phyloP scores from a whole-genome alignment of 2,888 invertebrate genomes.

The Orgyia antiqua region DNA sequence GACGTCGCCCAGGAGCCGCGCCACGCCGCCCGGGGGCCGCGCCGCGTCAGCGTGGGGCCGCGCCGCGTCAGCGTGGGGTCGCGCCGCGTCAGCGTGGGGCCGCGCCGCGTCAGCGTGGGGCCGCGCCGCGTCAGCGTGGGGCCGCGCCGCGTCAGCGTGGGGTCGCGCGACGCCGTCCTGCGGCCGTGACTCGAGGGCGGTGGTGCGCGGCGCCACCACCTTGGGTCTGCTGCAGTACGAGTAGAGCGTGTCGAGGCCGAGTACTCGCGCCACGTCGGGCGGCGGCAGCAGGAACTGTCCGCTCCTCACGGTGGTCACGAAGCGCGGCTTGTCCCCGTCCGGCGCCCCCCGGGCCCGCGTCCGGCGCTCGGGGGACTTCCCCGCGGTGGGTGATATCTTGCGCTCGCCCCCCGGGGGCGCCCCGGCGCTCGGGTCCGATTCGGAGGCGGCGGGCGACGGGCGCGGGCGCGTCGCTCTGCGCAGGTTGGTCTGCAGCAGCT shows the following conservation, averaged over 20 bases:
- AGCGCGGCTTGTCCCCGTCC: conserved; percentile 75
- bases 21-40: conserved; percentile 21
- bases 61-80: no score
- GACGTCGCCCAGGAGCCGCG: conserved; percentile 27
- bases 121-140: no score
- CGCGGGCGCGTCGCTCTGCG: conserved; percentile 44
- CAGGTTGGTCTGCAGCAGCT: conserved; percentile 54
- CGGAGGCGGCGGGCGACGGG: conserved; percentile 38
- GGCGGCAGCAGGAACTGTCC: conserved; percentile 89
- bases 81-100: no score
- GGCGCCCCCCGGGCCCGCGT: conserved; percentile 26
- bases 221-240: conserved; percentile 42
- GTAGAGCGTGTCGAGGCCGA: conserved; percentile 75
- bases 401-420: conserved; percentile 29
- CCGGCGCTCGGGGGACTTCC: conserved; percentile 38
- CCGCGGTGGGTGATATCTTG: conserved; percentile 34
- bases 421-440: conserved; percentile 16
- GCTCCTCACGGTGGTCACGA: conserved; percentile 88
- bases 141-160: no score
- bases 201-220: conserved; percentile 43
- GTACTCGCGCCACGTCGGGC: conserved; percentile 81
- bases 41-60: no score
- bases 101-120: conserved; percentile 14
- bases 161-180: conserved; percentile 33
- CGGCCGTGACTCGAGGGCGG: no score